Base-by-base conservation (phyloP, 2,888 invertebrate species). In the Athripsodes cinereus region DNA sequence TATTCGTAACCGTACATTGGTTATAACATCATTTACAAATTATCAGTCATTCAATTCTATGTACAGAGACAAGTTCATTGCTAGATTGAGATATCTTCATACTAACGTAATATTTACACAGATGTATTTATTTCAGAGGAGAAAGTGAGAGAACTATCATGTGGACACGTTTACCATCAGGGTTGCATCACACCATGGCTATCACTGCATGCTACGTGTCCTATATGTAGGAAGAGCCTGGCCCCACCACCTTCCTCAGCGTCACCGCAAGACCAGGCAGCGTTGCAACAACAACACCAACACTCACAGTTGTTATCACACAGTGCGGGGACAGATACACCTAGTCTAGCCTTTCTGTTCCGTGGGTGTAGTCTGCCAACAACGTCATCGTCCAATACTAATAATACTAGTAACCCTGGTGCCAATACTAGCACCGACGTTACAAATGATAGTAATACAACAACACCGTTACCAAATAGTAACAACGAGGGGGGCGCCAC, bases 171-270 rank as follows among this genome's bases (percentile, higher is more conserved):
- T 58, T 98, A 92, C 78, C 97, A 98, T 74, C 85, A 88, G 70
- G 83, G 84, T 64, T 97, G 97, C 73, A 97, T 98, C 74, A 83
- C 91, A 66, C 96, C 95, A 59, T 98, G 97, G 97, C 79, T 98
- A 67, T 88, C 94, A 80, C 79, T 96, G 79, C 96, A 96, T 77
- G 95, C 93, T 61, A 96, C 96, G 50, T 96, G 96, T 72, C 96
- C 96, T 59, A 92, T 96, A 67, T 96, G 96, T 77, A 85, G 96
- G 58, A 92, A 90, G 73, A 84, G 83, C 69, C 76, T 90, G 67
- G 76, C 76, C 62, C 79, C 80, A 53, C 55, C 67, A 60, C 63
- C 54, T 21, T 26, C 54, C 5, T 34, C 47, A 18, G 10, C 26
- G 10, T 10, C 26, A 3, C 3, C 26, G 3, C n/a, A n/a, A n/a